Evolutionary conservation across 2,113 vertebrate genomes (phyloP), one percentile per base, ranked within the genome.

Genomic region (Glareola pratincola): DNA sequence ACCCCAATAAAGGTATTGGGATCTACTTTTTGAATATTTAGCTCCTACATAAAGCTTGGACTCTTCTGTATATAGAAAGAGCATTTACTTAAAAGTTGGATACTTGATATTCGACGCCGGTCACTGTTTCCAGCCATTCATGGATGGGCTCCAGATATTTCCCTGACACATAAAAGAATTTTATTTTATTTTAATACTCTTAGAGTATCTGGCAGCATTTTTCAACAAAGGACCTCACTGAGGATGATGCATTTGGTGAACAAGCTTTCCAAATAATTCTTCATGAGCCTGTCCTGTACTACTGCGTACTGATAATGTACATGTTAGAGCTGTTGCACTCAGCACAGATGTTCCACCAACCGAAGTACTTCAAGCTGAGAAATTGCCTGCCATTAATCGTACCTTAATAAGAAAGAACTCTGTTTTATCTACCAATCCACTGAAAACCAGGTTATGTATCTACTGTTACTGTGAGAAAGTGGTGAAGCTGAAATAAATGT

Each of bases 121-220:
- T 74, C 84, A 69, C 53, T 90, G 4, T 93, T 97, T 96, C 60
- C 90, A 97, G 83, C 37, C 75, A 60, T 78, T 92, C 88, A 39
- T 90, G 88, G 92, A 86, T 86, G 22, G 47, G 69, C 66, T 97
- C 69, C 92, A 97, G 94, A 79, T 94, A 96, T 78, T 93, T 72
- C 81, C 47, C 48, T 73, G 37, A 96, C 74, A 92, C 29, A 84
- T 86, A 50, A 85, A 97, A 95, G 34, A 85, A 87, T 60, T 91
- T 92, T 80, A 47, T 79, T 92, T 62, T 69, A 77, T 96, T 95
- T 92, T 59, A 95, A 88, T 83, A 59, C 36, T 90, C 78, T 83
- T 82, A 50, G 57, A 71, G 64, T 92, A 76, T 60, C 60, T 96
- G 90, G 87, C 91, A 94, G 71, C n/a, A 73, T 90, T 93, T 96